Percentiles rank a stretch among this genome's conserved stretches.
Conservation (phyloP, 2,113 vertebrate genomes). For the Syrrhaptes paradoxus region DNA sequence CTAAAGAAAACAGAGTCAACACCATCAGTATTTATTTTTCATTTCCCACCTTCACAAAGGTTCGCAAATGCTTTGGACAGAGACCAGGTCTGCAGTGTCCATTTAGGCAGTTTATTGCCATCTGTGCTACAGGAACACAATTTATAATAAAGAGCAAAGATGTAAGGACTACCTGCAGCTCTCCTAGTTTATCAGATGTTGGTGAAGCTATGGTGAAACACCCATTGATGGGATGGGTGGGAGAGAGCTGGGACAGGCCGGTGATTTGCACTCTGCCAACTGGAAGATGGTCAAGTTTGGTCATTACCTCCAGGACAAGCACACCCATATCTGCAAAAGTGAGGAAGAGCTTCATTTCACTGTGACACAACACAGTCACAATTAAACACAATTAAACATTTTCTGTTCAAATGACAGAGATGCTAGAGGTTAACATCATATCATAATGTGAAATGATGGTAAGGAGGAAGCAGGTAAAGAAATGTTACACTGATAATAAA, state of each 20-base stretch:
- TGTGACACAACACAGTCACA: accelerated
- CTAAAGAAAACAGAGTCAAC: not conserved
- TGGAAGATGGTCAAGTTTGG: slow-evolving; percentile 84
- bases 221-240: slow-evolving; percentile 83
- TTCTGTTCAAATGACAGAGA: not conserved
- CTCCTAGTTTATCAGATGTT: slow-evolving; percentile 87
- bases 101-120: too few relatives aligned
- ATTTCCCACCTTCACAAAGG: not conserved
- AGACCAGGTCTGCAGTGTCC: not conserved
- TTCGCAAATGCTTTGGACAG: not conserved
- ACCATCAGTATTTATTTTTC: accelerated
- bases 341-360: not conserved
- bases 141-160: not conserved
- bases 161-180: slow-evolving; percentile 83
- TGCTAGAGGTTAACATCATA: accelerated
- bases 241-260: slow-evolving; percentile 83
- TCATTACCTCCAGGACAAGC: slow-evolving; percentile 88
- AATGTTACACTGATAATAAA: not conserved
- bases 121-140: not conserved
- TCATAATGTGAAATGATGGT: accelerated
- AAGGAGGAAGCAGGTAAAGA: not conserved
- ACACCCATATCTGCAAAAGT: slow-evolving; percentile 88
- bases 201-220: slow-evolving; percentile 89
- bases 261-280: slow-evolving; percentile 84
- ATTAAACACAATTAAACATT: not conserved